Conservation (phyloP, 2,797 vertebrate genomes). For the Emys orbicularis region DNA sequence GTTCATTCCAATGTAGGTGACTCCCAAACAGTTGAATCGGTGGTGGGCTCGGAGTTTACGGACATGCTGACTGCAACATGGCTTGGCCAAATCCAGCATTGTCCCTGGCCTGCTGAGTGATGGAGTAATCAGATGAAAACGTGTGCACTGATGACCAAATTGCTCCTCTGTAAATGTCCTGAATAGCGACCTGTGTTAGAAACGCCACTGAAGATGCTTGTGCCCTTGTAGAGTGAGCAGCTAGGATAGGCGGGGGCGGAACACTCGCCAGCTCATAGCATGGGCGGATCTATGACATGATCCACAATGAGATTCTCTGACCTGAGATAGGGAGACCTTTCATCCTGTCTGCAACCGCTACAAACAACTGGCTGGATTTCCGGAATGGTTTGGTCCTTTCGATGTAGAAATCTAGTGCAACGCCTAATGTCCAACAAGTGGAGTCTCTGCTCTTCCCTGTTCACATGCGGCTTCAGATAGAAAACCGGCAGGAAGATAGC, state of each 20-base stretch:
- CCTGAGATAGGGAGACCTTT: background rate
- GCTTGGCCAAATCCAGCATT: background rate
- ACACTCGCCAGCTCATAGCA: background rate
- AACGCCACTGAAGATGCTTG: background rate
- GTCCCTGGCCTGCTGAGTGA: background rate
- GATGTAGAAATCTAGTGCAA: background rate
- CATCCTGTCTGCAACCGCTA: background rate
- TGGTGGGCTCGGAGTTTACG: background rate
- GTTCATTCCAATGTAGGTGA: background rate
- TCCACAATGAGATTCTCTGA: background rate
- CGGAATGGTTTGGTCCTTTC: background rate
- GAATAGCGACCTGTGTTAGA: background rate
- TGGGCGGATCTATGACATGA: background rate
- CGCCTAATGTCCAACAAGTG: background rate
- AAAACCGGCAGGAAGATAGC: too few species aligned
- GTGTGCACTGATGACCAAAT: background rate
- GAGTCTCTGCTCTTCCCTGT: background rate
- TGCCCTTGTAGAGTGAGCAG: background rate
- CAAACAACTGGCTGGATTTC: background rate
- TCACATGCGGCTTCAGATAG: background rate
- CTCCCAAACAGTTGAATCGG: background rate
- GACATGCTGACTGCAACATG: background rate
- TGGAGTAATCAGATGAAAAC: background rate
- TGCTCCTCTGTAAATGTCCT: background rate
- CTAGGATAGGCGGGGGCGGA: background rate